Percentiles rank a stretch among this genome's conserved stretches.
phyloP scores from a whole-genome alignment of 2,888 invertebrate genomes.

The Pegoplata infirma region DNA sequence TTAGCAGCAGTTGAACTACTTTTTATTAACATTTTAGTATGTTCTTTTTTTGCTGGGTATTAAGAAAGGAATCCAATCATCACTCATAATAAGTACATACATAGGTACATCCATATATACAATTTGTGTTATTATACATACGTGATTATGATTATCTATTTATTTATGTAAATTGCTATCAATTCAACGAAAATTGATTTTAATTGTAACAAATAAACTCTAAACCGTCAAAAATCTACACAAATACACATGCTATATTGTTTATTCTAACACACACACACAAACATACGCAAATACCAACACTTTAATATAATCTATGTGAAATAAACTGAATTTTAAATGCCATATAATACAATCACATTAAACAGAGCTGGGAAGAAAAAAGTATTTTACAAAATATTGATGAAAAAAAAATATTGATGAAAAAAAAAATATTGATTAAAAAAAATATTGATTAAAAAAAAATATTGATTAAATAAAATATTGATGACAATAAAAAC shows the following conservation, averaged over 20 bases:
- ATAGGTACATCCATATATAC: neutral
- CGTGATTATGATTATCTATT: slow-evolving; percentile 40
- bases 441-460: too few relatives aligned
- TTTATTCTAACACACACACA: neutral
- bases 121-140: neutral
- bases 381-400: too few relatives aligned
- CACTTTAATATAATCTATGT: neutral
- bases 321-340: slow-evolving; percentile 24
- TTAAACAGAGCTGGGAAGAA: too few relatives aligned
- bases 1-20: too few relatives aligned
- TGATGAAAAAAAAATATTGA: too few relatives aligned
- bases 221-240: neutral
- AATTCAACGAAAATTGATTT: slow-evolving; percentile 49
- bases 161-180: slow-evolving; percentile 52
- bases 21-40: too few relatives aligned
- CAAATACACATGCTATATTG: too few relatives aligned
- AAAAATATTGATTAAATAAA: too few relatives aligned
- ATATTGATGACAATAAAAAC: too few relatives aligned
- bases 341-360: neutral
- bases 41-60: too few relatives aligned
- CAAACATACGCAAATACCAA: neutral
- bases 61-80: neutral
- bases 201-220: slow-evolving; percentile 41
- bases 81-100: neutral
- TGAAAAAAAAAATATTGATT: too few relatives aligned